A percentile compares a stretch with the other conserved stretches of the same genome.
Conservation (phyloP, 2,113 vertebrate species). For the Todiramphus chloris region DNA sequence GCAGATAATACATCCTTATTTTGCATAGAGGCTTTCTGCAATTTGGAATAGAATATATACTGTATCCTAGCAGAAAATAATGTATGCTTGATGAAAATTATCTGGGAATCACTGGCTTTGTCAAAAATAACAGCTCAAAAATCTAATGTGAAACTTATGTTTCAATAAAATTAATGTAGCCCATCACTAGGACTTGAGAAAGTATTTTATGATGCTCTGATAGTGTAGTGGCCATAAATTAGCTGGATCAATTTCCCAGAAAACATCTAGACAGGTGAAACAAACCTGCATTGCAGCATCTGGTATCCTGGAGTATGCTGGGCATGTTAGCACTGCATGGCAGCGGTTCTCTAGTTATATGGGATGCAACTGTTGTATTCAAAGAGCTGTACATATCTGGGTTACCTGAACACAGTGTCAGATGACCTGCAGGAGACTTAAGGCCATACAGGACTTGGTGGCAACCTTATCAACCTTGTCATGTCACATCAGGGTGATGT, state of each 20-base stretch:
- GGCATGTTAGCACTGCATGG: background rate
- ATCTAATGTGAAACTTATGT: background rate
- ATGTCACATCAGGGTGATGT: fast-evolving
- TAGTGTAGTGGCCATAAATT: background rate
- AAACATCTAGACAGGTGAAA: background rate
- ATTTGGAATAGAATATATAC: background rate
- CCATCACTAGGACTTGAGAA: background rate
- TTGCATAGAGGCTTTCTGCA: background rate
- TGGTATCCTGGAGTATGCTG: background rate
- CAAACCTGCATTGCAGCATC: background rate
- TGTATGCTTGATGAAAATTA: background rate
- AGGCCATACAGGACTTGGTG: background rate
- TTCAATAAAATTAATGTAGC: background rate
- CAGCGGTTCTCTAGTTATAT: background rate
- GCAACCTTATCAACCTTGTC: background rate
- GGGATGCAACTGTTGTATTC: background rate
- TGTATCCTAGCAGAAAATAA: background rate
- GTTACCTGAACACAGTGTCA: background rate
- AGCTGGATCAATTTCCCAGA: background rate
- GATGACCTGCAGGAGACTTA: background rate
- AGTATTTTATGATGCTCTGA: background rate
- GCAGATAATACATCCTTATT: background rate
- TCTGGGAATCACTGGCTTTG: background rate
- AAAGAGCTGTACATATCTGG: background rate
- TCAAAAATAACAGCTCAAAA: conserved; percentile 3